These are phyloP conservation scores for Hydropotes inermis DNA, from an alignment of 2,113 vertebrate species.

Conservation along the genomic window DNA sequence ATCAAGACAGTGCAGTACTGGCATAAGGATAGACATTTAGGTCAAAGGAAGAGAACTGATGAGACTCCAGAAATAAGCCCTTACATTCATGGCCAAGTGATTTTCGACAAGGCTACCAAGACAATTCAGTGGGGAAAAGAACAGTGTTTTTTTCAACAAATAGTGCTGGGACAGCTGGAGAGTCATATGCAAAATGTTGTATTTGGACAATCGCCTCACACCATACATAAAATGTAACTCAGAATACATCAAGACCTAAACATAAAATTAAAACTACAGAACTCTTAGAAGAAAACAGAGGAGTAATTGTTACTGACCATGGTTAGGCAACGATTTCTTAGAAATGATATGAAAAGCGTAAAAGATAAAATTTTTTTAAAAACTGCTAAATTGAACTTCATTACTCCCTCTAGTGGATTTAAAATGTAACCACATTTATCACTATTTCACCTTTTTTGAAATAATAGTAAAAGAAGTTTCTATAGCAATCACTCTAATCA, in stretches of 20 bases:
- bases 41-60: not conserved
- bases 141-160: not conserved
- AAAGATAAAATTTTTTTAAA: not conserved
- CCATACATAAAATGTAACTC: not conserved
- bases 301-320: not conserved
- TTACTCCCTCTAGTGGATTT: constrained; percentile 64
- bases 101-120: not conserved
- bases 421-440: not conserved
- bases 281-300: not conserved
- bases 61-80: not conserved
- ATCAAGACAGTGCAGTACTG: not conserved
- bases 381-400: not conserved
- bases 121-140: not conserved
- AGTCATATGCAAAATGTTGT: not conserved
- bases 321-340: not conserved
- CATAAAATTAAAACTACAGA: not conserved
- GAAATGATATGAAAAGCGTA: not conserved
- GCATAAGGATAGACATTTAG: not conserved
- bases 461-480: not conserved
- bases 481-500: not conserved
- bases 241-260: not conserved
- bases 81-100: not conserved
- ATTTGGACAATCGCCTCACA: not conserved
- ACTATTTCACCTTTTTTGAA: not conserved
- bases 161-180: not conserved